phyloP scores from a whole-genome alignment of 1,140 invertebrate genomes.

The Magallana ariakensis region DNA sequence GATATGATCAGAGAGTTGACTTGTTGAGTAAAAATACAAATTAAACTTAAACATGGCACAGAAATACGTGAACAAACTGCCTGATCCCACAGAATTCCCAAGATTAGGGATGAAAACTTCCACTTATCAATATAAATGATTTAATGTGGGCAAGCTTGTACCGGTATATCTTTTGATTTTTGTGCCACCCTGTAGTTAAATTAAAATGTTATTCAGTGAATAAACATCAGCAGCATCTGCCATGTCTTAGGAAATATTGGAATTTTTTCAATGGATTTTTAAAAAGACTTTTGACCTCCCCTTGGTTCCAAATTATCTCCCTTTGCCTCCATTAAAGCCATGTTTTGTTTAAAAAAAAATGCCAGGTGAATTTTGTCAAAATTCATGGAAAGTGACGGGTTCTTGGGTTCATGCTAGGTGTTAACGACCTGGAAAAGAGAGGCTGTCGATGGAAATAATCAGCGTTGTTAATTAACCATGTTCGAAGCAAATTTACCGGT shows the following conservation, averaged over 20 bases:
- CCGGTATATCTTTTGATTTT: background rate
- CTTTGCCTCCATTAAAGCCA: background rate
- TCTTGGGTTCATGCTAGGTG: background rate
- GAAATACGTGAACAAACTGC: too few species aligned
- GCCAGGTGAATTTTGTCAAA: conserved; percentile 4
- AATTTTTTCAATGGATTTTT: conserved; percentile 9
- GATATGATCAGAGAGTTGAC: too few species aligned
- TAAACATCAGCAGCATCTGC: background rate
- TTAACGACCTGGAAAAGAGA: background rate
- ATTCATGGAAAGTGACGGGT: background rate
- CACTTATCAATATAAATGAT: too few species aligned
- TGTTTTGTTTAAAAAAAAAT: background rate
- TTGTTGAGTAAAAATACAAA: too few species aligned
- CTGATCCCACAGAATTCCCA: too few species aligned
- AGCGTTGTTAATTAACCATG: background rate
- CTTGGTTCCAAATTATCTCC: background rate
- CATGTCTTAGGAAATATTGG: background rate
- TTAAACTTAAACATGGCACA: too few species aligned
- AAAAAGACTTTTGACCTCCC: background rate
- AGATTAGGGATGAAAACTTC: too few species aligned
- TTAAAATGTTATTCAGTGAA: background rate
- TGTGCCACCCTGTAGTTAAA: conserved; percentile 19
- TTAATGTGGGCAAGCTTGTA: too few species aligned
- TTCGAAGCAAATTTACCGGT: background rate
- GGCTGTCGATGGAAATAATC: background rate